Conservation (phyloP, 2,113 vertebrate species). For the Emydocephalus ijimae region DNA sequence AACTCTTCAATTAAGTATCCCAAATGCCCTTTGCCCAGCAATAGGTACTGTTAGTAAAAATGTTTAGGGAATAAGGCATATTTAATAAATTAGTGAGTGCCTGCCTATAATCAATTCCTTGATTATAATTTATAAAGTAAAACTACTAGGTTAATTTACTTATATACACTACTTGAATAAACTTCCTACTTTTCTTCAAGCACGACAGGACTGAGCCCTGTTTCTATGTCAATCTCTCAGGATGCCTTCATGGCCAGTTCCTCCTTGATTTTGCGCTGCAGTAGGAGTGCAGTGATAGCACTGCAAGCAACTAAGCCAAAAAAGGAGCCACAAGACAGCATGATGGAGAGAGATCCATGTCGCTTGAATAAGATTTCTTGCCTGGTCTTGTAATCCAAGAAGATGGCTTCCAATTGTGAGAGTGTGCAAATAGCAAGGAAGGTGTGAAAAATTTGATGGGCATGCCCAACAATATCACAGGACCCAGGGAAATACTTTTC, state of each 20-base stretch:
- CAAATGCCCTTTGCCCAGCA: slow-evolving; percentile 27
- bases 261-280: slow-evolving; percentile 70
- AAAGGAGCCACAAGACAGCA: slow-evolving; percentile 76
- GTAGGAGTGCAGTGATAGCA: slow-evolving; percentile 69
- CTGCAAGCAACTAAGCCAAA: slow-evolving; percentile 74
- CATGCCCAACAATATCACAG: slow-evolving; percentile 88
- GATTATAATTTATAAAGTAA: slow-evolving; percentile 50
- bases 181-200: slow-evolving; percentile 35
- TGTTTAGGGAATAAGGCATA: slow-evolving; percentile 20
- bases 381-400: slow-evolving; percentile 79
- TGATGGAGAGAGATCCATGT: slow-evolving; percentile 72
- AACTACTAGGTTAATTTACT: slow-evolving; percentile 48
- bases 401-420: slow-evolving; percentile 87
- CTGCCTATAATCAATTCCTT: slow-evolving; percentile 20
- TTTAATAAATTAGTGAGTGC: not conserved
- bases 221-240: slow-evolving; percentile 38
- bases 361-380: slow-evolving; percentile 71
- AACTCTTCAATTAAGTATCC: slow-evolving; percentile 50
- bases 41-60: slow-evolving; percentile 46
- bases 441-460: slow-evolving; percentile 90
- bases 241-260: slow-evolving; percentile 71
- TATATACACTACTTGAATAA: slow-evolving; percentile 15
- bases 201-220: not conserved
- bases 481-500: slow-evolving; percentile 87
- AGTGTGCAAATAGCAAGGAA: slow-evolving; percentile 86